Base-by-base conservation (phyloP, 1,140 invertebrate genomes). In the Marisa cornuarietis region DNA sequence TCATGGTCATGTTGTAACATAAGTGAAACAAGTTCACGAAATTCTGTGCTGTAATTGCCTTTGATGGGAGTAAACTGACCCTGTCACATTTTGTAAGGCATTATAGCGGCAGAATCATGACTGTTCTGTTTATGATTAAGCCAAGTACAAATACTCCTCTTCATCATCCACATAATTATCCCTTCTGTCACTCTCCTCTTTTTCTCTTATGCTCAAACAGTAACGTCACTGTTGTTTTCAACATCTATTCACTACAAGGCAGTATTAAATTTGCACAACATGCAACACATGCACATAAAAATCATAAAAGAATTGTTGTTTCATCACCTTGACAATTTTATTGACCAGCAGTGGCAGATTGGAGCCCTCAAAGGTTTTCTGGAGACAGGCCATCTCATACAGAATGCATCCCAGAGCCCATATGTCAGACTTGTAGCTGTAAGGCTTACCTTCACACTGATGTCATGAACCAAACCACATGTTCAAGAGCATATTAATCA, bases 401-500 rank as follows among this genome's bases (percentile, higher is more conserved):
- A 96, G 89, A 84, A 96, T 95, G 88, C 95, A 96, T 18, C 95
- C 95, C 58, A 96, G 89, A 22, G 95, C 94, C 95, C 95, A 96
- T 78, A 96, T 94, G 86, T 96, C 95, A 61, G 94, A 95, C 89
- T 95, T 95, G 86, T 95, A 93, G 88, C 95, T 94, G 87, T 96
- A 96, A 62, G 94, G 92, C 86, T 94, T 94, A 14, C 95, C 95
- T 90, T 95, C 94, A 89, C 94, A 95, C 94, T 95, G 85, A 16
- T 22, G 31, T 14, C 11, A 63, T 31, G 24, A 79, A 24, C 51
- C 66, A 72, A 72, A 42, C 22, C 42, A n/a, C 51, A 72, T 42
- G 31, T 42, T 42, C 31, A 42, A 42, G 31, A 42, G 6, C 54
- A 58, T 18, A 58, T 58, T 58, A 58, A 58, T 42, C 6, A 42